phyloP scores from a whole-genome alignment of 2,113 vertebrate genomes.

The Spermophilus dauricus region DNA sequence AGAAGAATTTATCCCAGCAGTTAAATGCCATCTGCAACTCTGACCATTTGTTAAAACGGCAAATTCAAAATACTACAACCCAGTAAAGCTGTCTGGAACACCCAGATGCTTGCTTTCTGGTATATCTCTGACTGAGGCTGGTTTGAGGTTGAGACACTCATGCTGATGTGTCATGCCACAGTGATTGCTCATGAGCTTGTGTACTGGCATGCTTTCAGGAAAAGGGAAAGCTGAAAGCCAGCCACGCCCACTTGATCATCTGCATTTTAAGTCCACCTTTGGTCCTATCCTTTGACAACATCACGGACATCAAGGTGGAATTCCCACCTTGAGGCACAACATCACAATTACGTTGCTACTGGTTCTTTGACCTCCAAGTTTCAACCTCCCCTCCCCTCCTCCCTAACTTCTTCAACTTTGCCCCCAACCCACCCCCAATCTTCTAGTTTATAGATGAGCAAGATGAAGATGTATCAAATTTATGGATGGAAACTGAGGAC shows the following conservation, averaged over 20 bases:
- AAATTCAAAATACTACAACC: slow-evolving; percentile 9
- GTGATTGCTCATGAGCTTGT: background rate
- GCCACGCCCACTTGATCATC: background rate
- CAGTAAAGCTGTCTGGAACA: slow-evolving; percentile 4
- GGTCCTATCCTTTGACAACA: background rate
- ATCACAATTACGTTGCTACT: background rate
- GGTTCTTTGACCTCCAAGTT: background rate
- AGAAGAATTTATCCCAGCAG: slow-evolving; percentile 43
- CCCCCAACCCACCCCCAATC: background rate
- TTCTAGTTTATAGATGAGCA: background rate
- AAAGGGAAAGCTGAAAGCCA: background rate
- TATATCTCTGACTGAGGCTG: background rate
- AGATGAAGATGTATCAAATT: background rate
- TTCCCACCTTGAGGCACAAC: background rate
- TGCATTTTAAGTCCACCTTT: background rate
- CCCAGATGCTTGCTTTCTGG: background rate
- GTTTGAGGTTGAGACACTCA: background rate
- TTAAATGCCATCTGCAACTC: slow-evolving; percentile 51
- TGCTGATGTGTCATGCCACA: background rate
- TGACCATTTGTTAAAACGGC: slow-evolving; percentile 21
- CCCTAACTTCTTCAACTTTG: background rate
- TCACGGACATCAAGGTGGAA: background rate
- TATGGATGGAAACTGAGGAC: background rate
- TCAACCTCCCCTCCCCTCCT: background rate
- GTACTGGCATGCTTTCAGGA: background rate